These are phyloP conservation scores for Semaprochilodus insignis DNA, from an alignment of 2,797 vertebrate species.

Conservation along the genomic window DNA sequence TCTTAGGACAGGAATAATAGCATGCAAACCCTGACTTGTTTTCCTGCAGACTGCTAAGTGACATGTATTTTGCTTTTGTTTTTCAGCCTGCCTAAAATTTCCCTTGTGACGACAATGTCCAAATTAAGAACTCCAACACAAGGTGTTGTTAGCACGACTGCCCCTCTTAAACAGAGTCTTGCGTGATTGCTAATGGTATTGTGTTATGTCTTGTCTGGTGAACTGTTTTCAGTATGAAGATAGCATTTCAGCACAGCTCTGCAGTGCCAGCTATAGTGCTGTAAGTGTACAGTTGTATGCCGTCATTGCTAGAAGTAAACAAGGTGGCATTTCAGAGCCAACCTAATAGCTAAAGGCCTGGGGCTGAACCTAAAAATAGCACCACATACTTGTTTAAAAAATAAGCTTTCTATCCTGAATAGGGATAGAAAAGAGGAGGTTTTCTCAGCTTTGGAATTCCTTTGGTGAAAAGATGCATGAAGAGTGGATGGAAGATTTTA, in stretches of 20 bases:
- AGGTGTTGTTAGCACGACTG: neutral
- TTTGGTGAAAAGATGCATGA: neutral
- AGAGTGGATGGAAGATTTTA: neutral
- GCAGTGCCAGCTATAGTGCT: neutral
- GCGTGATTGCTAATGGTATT: neutral
- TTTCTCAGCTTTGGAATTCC: neutral
- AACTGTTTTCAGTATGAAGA: neutral
- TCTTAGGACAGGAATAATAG: no score
- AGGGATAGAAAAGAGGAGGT: neutral
- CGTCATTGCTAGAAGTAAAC: neutral
- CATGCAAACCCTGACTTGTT: neutral
- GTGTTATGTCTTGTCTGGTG: slow-evolving; percentile 2
- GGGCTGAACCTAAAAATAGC: neutral
- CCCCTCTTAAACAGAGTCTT: neutral
- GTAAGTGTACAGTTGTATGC: neutral
- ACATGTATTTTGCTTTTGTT: neutral
- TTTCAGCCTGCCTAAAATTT: neutral
- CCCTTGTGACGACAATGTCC: neutral
- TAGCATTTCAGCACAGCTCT: neutral
- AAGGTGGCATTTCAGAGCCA: neutral
- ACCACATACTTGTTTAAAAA: neutral
- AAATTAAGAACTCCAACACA: neutral
- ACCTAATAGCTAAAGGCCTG: neutral
- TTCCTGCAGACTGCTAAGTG: neutral
- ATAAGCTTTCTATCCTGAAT: neutral